phyloP scores from a whole-genome alignment of 2,797 vertebrate species.

The Peromyscus attwateri region DNA sequence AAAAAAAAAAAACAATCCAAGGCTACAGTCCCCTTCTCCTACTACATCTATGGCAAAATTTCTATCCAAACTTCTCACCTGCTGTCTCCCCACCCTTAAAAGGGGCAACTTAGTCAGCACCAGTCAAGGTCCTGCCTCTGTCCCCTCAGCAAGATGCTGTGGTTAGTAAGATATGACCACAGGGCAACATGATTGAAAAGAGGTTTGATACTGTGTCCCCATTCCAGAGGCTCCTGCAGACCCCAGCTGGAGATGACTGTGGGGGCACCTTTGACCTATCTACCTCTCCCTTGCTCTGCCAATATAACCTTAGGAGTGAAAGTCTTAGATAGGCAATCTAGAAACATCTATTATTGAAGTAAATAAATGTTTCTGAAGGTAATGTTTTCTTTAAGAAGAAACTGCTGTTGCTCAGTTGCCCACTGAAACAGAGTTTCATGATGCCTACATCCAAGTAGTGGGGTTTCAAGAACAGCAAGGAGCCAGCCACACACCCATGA shows the following conservation, averaged over 20 bases:
- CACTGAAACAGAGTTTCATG: conserved; percentile 56
- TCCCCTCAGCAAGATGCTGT: conserved; percentile 67
- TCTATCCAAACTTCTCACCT: background rate
- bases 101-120: background rate
- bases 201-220: conserved; percentile 85
- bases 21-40: background rate
- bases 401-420: conserved; percentile 13
- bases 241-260: conserved; percentile 19
- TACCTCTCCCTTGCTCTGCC: conserved; percentile 47
- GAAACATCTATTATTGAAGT: conserved; percentile 86
- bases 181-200: conserved; percentile 79
- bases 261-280: background rate
- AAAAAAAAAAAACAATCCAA: background rate
- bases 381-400: conserved; percentile 56
- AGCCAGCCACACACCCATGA: background rate
- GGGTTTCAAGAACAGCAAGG: background rate
- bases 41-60: background rate
- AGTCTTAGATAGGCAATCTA: conserved; percentile 87
- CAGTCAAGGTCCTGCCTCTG: background rate
- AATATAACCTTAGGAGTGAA: conserved; percentile 86
- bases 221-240: conserved; percentile 81
- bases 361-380: conserved; percentile 81
- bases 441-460: background rate
- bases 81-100: background rate
- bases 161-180: conserved; percentile 82